These are phyloP conservation scores for Turnix velox DNA, from an alignment of 2,113 vertebrate species.

Conservation along the genomic window DNA sequence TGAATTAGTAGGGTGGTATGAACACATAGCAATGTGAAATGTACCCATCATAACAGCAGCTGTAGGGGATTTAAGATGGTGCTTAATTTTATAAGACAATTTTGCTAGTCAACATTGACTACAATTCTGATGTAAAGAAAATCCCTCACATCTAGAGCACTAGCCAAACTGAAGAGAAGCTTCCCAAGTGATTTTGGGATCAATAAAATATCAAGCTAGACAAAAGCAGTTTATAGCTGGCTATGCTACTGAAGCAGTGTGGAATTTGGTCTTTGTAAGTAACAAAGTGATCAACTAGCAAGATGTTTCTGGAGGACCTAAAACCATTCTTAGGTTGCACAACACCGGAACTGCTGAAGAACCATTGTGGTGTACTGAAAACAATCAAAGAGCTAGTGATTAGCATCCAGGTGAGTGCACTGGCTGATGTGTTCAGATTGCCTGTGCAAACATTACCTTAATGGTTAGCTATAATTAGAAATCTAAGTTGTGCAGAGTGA, in stretches of 20 bases:
- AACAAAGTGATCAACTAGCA: not conserved
- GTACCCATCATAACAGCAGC: not conserved
- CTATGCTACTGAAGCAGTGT: not conserved
- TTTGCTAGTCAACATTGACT: not conserved
- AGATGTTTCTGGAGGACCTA: not conserved
- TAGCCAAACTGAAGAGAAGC: not conserved
- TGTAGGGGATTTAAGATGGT: not conserved
- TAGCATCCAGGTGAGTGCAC: not conserved
- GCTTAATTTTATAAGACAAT: not conserved
- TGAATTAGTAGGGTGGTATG: not conserved
- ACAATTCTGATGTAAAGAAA: accelerated
- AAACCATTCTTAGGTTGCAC: not conserved
- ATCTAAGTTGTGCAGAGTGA: not conserved
- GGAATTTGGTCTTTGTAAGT: not conserved
- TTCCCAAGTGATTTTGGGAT: not conserved
- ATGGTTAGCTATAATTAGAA: not conserved
- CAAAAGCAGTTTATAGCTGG: not conserved
- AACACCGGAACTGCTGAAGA: not conserved
- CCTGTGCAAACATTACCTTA: not conserved
- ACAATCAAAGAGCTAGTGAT: not conserved
- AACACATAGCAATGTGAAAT: not conserved
- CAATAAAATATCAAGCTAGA: not conserved
- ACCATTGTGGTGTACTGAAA: not conserved
- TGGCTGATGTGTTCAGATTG: not conserved
- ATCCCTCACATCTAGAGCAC: not conserved